Base-by-base conservation (phyloP, 2,113 vertebrate genomes). In the Neodontobutis hainanensis region DNA sequence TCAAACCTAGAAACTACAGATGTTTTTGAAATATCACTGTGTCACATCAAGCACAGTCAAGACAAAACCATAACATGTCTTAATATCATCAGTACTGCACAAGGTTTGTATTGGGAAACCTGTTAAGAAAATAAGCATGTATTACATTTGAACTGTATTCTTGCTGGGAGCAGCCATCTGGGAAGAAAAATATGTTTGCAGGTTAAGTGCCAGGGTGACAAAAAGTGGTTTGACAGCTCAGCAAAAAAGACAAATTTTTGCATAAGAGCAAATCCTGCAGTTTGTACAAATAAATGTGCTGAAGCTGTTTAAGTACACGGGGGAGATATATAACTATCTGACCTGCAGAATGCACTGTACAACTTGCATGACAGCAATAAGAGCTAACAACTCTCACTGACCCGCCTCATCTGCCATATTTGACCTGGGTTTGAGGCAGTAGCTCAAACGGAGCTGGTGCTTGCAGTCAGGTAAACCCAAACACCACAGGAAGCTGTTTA, bases 401-500 rank as follows among this genome's bases (percentile, higher is more conserved):
- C 15, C 16, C 3, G 62, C 34, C 46, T 5, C 8, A 47, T 42
- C 45, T 68, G 32, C 6, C 6, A 9, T 45, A 42, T 68, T 64
- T 59, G 61, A 63, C 57, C 63, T 0, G 11, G 69, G 63, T 61
- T 50, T 69, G 56, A 60, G 51, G 61, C 53, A 6, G 58, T n/a
- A 5, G n/a, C 62, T 19, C 68, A 5, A 14, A 7, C 14, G 14
- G 14, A 16, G 55, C 16, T 16, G 8, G 40, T 61, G 45, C 9
- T 61, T 12, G 50, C 70, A 59, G 67, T 68, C 70, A 19, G 11
- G 57, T 35, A 42, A 77, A n/a, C 51, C 47, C 14, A 36, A 47
- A 55, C 62, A n/a, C 61, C 80, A 61, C 19, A 19, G 11, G 70
- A 85, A 86, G 82, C 82, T 75, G 80, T 78, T 88, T 80, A 84